Evolutionary conservation across 2,113 vertebrate species (phyloP).

Genomic region (human): GRCh38 chr13:79908501-79909000

Average conservation of each 20-base stretch:
- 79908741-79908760: not conserved
- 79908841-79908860: not conserved
- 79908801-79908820: not conserved
- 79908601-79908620: conserved; percentile 57
- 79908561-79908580: not conserved
- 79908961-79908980: not conserved
- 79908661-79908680: conserved; percentile 23
- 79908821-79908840: not conserved
- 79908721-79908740: not conserved
- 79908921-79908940: not conserved
- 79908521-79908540: conserved; percentile 55
- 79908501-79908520: conserved; percentile 39
- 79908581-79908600: conserved; percentile 5
- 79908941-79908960: not conserved
- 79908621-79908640: conserved; percentile 24
- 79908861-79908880: not conserved
- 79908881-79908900: not conserved
- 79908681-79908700: not conserved
- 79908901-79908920: not conserved
- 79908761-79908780: not conserved
- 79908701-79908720: conserved; percentile 26
- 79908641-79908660: not conserved
- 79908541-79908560: conserved; percentile 56
- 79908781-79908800: not conserved
- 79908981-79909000: not conserved